These are phyloP conservation scores for Oenanthe oenanthe DNA, from an alignment of 2,113 vertebrate genomes.

Conservation along the genomic window DNA sequence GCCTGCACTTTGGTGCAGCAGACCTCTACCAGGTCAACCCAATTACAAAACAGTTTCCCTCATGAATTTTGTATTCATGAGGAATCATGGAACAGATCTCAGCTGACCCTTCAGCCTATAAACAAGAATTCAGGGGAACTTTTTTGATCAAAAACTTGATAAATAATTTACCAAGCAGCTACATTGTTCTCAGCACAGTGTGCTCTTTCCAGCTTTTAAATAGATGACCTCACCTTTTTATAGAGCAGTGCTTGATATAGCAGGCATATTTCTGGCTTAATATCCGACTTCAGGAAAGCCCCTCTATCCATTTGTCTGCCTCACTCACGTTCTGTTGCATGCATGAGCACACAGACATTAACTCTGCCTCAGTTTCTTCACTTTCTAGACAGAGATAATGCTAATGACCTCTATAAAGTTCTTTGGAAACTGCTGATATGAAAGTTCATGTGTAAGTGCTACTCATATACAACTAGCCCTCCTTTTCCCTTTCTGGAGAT, in stretches of 20 bases:
- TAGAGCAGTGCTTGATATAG: not conserved
- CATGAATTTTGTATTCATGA: not conserved
- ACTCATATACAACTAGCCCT: not conserved
- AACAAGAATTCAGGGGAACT: not conserved
- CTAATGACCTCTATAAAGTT: not conserved
- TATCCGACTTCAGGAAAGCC: not conserved
- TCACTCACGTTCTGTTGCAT: not conserved
- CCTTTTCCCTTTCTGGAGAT: not conserved
- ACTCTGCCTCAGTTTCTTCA: conserved; percentile 10
- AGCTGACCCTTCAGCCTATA: not conserved
- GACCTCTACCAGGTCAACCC: not conserved
- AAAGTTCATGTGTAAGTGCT: not conserved
- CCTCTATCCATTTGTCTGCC: not conserved
- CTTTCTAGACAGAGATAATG: not conserved
- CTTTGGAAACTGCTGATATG: not conserved
- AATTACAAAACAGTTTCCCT: not conserved
- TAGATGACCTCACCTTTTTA: not conserved
- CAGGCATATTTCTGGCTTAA: not conserved
- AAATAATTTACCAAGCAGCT: not conserved
- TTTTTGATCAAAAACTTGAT: not conserved
- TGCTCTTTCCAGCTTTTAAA: not conserved
- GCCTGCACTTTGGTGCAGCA: not conserved
- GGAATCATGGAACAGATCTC: not conserved
- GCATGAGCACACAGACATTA: not conserved
- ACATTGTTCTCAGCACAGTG: not conserved